These are phyloP conservation scores for Pyxicephalus adspersus DNA, from an alignment of 2,113 vertebrate genomes.

Conservation along the genomic window DNA sequence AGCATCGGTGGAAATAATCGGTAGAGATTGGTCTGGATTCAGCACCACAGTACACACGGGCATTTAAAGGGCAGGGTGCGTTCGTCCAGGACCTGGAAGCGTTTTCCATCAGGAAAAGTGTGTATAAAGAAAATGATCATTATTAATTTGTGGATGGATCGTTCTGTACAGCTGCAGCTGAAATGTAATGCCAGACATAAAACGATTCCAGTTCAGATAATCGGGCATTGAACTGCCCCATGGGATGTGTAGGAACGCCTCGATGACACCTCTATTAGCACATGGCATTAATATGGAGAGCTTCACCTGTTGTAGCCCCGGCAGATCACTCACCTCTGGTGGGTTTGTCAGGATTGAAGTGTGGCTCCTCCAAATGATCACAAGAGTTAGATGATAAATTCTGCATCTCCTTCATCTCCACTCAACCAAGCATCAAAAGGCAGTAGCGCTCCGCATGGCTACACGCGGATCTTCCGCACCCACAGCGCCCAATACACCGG, in stretches of 20 bases:
- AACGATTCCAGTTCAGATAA: conserved; percentile 28
- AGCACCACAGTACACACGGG: not conserved
- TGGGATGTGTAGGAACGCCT: conserved; percentile 68
- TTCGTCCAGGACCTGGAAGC: not conserved
- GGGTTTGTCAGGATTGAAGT: conserved; percentile 14
- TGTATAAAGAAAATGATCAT: not conserved
- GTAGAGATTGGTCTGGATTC: not conserved
- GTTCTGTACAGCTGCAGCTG: not conserved
- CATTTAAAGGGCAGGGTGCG: not conserved
- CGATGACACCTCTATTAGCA: conserved; percentile 70
- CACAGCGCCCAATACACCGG: not conserved
- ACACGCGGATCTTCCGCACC: not conserved
- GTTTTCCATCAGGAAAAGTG: not conserved
- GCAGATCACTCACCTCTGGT: conserved; percentile 31
- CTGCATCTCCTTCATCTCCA: conserved; percentile 6
- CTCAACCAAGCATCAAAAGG: not conserved
- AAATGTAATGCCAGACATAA: conserved; percentile 24
- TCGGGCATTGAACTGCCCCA: conserved; percentile 51
- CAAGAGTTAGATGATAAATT: conserved; percentile 39
- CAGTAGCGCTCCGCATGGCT: conserved; percentile 1
- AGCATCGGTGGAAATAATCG: conserved; percentile 11
- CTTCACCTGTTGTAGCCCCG: conserved; percentile 73
- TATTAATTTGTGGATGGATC: conserved; percentile 17
- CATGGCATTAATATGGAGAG: conserved; percentile 62
- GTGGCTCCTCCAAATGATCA: conserved; percentile 35